Conservation (phyloP, 2,888 invertebrate species). For the Synergus gifuensis region DNA sequence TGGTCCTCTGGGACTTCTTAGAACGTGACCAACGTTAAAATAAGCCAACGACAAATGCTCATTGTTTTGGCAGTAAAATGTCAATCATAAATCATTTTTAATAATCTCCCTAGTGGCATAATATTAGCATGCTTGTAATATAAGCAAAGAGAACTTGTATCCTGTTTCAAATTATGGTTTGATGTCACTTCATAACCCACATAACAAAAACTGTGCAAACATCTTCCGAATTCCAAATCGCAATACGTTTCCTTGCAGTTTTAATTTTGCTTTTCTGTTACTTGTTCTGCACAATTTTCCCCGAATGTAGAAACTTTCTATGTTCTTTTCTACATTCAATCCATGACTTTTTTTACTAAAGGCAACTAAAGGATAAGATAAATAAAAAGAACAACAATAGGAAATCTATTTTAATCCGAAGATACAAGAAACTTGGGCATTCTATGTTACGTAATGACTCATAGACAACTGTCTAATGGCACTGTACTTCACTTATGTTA, state of each 20-base stretch:
- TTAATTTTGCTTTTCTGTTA: background rate
- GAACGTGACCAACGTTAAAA: conserved; percentile 14
- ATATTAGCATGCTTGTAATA: conserved; percentile 1
- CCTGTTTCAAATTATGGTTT: background rate
- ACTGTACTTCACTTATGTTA: conserved; percentile 1
- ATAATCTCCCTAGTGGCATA: background rate
- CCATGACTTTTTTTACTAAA: too few relatives aligned
- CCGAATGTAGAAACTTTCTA: background rate
- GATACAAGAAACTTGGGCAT: background rate
- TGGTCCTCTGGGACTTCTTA: background rate
- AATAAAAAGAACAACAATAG: background rate
- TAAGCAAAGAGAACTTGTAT: background rate
- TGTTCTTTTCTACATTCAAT: too few relatives aligned
- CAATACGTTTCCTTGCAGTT: background rate
- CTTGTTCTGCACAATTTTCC: background rate
- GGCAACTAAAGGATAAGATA: background rate
- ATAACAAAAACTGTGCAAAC: conserved; percentile 8
- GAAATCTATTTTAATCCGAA: background rate
- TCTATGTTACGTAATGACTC: conserved; percentile 1
- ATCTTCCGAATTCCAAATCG: conserved; percentile 1
- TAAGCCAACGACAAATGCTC: background rate
- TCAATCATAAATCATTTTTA: conserved; percentile 12
- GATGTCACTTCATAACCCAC: conserved; percentile 7
- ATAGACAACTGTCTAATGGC: conserved; percentile 4
- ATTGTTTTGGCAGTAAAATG: background rate